Base-by-base conservation (phyloP, 2,888 invertebrate genomes). In the Cryptophagus acutangulus region DNA sequence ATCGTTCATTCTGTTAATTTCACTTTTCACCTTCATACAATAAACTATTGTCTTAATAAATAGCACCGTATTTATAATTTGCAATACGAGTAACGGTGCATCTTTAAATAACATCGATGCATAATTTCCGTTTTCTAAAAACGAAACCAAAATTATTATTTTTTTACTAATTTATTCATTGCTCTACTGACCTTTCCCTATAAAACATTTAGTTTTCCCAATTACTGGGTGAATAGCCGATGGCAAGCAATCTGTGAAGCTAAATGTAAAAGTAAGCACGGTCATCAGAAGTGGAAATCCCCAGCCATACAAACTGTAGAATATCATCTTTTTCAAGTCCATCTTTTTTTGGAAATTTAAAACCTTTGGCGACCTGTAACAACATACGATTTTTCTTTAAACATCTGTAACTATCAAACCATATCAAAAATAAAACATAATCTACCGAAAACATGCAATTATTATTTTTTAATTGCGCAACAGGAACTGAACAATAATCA, bases 271-370 rank as follows among this genome's bases (percentile, higher is more conserved):
- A 40, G 78, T 77, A 4, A 74, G 59, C 6, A 70, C 49, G 0
- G 81, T 79, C 25, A 85, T 61, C 1, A 74, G 20, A 2, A 77
- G 58, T 0, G 86, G 76, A 6, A 79, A 54, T 2, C 80, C 78
- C 85, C 85, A 87, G 1, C 84, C 84, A 61, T 84, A 85, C 1
- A 79, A 30, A 1, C 81, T 81, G 62, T 86, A 87, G 58, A 73
- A 70, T 2, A 79, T 39, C 59, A 83, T 43, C 78, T 74, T 33
- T 74, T 77, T 13, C 18, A 71, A 58, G 45, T 77, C 76, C 1
- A 73, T 69, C 31, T 63, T 65, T 13, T 72, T 46, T 70, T 24
- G 38, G 17, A 17, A 26, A 25, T 17, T 28, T 14, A 41, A 24
- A 14, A 42, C 36, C 42, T 54, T 59, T 6, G 58, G 53, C 4